phyloP scores from a whole-genome alignment of 2,113 vertebrate genomes.

The Micronycteris hirsuta region DNA sequence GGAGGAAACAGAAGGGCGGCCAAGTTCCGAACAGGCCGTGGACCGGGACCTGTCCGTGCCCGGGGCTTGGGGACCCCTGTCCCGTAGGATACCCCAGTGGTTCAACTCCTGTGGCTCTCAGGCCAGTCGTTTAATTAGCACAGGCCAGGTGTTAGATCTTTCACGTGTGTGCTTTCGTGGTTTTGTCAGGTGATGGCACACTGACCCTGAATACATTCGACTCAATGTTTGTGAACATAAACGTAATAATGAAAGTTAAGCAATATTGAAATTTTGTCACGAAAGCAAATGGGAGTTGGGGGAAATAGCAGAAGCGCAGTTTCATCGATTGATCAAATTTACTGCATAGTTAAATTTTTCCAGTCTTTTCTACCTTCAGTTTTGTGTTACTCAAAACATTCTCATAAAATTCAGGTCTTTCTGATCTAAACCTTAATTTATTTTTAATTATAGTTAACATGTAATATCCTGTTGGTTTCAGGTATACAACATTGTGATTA shows the following conservation, averaged over 20 bases:
- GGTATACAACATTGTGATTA: not conserved
- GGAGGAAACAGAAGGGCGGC: too few species aligned
- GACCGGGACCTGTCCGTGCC: too few species aligned
- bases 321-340: not conserved
- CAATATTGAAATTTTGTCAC: not conserved
- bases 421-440: not conserved
- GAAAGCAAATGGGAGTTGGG: not conserved
- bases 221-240: not conserved
- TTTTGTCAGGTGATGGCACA: not conserved
- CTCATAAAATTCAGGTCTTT: not conserved
- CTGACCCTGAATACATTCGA: not conserved
- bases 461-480: not conserved
- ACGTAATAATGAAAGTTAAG: not conserved
- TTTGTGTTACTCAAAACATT: constrained; percentile 26
- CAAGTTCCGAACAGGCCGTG: too few species aligned
- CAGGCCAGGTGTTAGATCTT: not conserved
- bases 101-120: not conserved
- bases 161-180: not conserved
- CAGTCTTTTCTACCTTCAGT: not conserved
- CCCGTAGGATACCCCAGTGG: not conserved
- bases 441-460: not conserved
- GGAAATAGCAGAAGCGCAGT: not conserved
- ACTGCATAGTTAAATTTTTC: not conserved
- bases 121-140: not conserved
- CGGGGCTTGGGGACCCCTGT: too few species aligned